Percentiles rank a stretch among this genome's conserved stretches.
Evolutionary conservation across 1,140 invertebrate genomes (phyloP).

Genomic region (Eupristina koningsbergeri): DNA sequence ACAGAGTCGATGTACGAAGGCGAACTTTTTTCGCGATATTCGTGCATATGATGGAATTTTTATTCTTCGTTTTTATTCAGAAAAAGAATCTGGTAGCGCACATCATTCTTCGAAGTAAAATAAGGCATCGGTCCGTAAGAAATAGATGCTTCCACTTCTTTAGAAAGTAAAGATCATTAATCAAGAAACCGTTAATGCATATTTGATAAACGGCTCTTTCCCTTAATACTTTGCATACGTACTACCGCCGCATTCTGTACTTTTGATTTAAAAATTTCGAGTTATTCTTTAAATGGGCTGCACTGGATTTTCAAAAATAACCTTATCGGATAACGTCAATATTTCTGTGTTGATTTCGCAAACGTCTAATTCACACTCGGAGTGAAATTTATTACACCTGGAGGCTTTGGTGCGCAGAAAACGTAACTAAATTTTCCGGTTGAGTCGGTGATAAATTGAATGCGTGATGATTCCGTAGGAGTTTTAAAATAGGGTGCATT

Average conservation of each 20-base stretch:
- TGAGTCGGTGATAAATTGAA: constrained; percentile 68
- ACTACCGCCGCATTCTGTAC: not conserved
- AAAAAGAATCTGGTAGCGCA: constrained; percentile 41
- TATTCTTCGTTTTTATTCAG: not conserved
- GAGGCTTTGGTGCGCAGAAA: not conserved
- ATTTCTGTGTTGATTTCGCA: not conserved
- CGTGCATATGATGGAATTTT: constrained; percentile 49
- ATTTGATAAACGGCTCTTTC: constrained; percentile 61
- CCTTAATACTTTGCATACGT: constrained; percentile 52
- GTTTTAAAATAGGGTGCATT: constrained; percentile 61
- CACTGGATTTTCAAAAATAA: constrained; percentile 2
- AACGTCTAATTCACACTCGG: not conserved
- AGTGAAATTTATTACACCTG: constrained; percentile 33
- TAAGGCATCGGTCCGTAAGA: constrained; percentile 53
- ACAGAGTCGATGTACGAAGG: not conserved
- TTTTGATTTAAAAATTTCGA: constrained; percentile 37
- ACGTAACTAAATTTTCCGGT: constrained; percentile 40
- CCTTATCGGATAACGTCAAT: not conserved
- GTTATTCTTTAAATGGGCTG: not conserved
- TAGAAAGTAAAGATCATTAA: constrained; percentile 46
- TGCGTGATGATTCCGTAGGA: constrained; percentile 66
- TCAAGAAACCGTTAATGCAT: constrained; percentile 61
- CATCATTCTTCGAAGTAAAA: constrained; percentile 48
- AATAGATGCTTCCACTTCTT: constrained; percentile 51
- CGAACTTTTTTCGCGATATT: constrained; percentile 18